Evolutionary conservation across 2,113 vertebrate species (phyloP).

Genomic region (Theropithecus gelada): DNA sequence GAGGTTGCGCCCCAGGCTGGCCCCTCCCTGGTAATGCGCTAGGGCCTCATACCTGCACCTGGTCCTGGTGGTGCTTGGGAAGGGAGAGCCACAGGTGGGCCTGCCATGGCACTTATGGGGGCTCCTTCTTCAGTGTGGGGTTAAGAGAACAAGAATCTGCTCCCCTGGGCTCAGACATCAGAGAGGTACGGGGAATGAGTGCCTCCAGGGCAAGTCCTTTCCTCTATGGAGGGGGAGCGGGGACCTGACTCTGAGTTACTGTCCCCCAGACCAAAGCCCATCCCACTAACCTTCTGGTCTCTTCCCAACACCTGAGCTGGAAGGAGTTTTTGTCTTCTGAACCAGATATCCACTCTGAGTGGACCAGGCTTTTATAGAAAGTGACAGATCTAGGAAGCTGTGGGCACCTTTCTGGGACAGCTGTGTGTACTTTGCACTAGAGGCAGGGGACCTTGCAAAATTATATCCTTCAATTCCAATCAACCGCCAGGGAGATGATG

Average conservation of each 20-base stretch:
- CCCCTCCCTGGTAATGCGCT: neutral
- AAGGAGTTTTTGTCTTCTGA: neutral
- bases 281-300: neutral
- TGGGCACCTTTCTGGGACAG: neutral
- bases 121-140: neutral
- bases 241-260: neutral
- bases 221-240: neutral
- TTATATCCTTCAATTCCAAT: neutral
- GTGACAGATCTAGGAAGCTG: neutral
- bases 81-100: neutral
- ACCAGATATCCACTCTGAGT: neutral
- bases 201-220: neutral
- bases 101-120: neutral
- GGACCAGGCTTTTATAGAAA: neutral
- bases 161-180: neutral
- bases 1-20: neutral
- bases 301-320: neutral
- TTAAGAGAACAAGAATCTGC: neutral
- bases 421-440: neutral
- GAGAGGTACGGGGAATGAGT: neutral
- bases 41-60: neutral
- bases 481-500: neutral
- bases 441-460: neutral
- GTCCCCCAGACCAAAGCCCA: neutral
- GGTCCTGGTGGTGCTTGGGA: neutral